Conservation (phyloP, 2,113 vertebrate genomes). For the Tetrax tetrax region DNA sequence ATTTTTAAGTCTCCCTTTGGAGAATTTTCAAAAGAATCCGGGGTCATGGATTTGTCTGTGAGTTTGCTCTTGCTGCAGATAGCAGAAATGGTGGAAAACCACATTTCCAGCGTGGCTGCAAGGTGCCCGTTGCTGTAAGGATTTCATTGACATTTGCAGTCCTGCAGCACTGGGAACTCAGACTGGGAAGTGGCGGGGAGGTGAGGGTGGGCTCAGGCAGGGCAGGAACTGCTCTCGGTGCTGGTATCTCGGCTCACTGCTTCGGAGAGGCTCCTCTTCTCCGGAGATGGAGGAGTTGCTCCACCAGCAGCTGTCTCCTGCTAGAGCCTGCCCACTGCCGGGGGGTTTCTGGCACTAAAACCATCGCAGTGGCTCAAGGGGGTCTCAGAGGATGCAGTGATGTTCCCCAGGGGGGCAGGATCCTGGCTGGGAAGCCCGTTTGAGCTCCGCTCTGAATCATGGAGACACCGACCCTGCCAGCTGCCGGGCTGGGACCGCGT, state of each 20-base stretch:
- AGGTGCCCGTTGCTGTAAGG: neutral
- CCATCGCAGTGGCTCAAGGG: neutral
- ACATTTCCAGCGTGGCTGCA: neutral
- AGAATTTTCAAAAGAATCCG: constrained; percentile 22
- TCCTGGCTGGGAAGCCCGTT: neutral
- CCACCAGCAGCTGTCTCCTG: neutral
- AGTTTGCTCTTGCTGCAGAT: neutral
- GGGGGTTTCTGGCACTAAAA: neutral
- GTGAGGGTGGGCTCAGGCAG: neutral
- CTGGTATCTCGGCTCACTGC: neutral
- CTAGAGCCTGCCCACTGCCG: neutral
- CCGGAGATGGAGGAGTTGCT: neutral
- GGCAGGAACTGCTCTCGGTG: neutral
- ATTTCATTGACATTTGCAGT: neutral
- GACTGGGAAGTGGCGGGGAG: neutral
- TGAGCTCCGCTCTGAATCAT: neutral
- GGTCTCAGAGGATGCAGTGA: neutral
- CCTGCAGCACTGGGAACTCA: neutral
- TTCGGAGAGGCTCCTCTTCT: neutral
- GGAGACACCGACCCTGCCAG: neutral
- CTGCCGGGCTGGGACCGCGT: accelerated
- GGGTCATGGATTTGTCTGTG: constrained; percentile 27
- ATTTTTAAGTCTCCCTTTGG: constrained; percentile 51
- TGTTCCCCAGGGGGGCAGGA: neutral
- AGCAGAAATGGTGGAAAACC: neutral